phyloP scores from a whole-genome alignment of 2,797 vertebrate species.

The Halcyon leucocephala region DNA sequence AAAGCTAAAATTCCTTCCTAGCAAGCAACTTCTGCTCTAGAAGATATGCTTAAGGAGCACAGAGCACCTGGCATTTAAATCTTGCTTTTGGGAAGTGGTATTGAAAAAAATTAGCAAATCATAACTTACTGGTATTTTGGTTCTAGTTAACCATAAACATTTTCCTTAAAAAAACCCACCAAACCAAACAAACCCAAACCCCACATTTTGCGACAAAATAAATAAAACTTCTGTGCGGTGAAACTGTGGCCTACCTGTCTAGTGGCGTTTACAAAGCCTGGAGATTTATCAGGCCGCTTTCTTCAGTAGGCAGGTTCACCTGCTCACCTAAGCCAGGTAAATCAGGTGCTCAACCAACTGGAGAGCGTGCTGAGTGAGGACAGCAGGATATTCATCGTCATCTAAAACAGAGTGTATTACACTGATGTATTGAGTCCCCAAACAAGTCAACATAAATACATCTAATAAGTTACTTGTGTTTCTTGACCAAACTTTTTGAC shows the following conservation, averaged over 20 bases:
- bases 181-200: background rate
- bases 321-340: background rate
- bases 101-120: background rate
- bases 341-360: background rate
- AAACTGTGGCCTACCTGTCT: background rate
- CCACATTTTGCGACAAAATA: background rate
- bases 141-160: background rate
- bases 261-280: background rate
- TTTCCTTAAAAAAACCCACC: background rate
- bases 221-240: accelerated
- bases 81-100: background rate
- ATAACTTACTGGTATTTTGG: background rate
- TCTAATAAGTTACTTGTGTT: background rate
- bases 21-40: background rate
- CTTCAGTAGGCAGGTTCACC: background rate
- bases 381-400: background rate
- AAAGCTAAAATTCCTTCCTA: background rate
- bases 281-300: accelerated
- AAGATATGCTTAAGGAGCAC: background rate
- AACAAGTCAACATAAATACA: background rate
- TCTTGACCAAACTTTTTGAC: background rate
- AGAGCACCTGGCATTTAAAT: background rate
- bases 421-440: background rate
- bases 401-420: background rate
- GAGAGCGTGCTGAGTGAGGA: background rate